Percentiles rank a stretch among this genome's conserved stretches.
Conservation (phyloP, 2,113 vertebrate species). For the Origma solitaria region DNA sequence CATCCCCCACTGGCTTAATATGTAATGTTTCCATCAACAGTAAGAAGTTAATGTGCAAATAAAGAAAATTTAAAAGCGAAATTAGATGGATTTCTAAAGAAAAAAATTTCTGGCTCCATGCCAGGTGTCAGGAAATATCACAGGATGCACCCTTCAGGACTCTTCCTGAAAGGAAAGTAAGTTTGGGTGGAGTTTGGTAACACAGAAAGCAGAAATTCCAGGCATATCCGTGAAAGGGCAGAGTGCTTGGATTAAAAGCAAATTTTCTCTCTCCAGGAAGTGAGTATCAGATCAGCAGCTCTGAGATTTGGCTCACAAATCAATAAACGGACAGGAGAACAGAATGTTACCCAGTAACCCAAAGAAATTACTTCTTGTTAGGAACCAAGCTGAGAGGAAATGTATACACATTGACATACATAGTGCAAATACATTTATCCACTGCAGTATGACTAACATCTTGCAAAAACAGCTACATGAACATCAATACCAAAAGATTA, state of each 20-base stretch:
- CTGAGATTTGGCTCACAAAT: not conserved
- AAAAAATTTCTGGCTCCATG: not conserved
- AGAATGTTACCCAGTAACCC: not conserved
- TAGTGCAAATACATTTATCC: not conserved
- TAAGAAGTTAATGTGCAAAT: not conserved
- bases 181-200: slow-evolving; percentile 33
- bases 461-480: not conserved
- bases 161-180: slow-evolving; percentile 56
- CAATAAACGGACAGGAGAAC: not conserved
- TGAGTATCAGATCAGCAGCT: not conserved
- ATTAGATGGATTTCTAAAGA: not conserved
- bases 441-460: not conserved
- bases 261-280: not conserved
- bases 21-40: not conserved
- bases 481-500: not conserved
- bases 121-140: not conserved
- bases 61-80: not conserved
- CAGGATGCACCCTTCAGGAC: slow-evolving; percentile 28
- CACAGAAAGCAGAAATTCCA: not conserved
- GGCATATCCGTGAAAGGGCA: not conserved
- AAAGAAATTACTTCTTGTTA: not conserved
- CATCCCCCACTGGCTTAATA: not conserved
- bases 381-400: not conserved
- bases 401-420: not conserved
- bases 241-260: not conserved